Base-by-base conservation (phyloP, 2,797 vertebrate genomes). In the Lutjanus argentimaculatus region DNA sequence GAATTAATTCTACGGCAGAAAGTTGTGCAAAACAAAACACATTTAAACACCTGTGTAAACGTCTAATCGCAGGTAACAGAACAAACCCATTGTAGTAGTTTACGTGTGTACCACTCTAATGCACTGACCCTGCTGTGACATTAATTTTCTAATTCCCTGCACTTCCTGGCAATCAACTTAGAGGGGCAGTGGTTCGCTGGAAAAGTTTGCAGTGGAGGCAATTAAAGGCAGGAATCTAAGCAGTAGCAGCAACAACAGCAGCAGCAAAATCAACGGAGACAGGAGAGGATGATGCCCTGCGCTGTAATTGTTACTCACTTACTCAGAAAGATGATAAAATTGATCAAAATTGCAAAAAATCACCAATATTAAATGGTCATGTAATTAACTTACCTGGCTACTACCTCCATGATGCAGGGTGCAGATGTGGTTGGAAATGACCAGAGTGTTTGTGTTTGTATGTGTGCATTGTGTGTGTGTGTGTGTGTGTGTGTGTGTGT, bases 161-260 rank as follows among this genome's bases (percentile, higher is more conserved):
- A 94, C 93, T 95, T 95, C 91, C 93, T 94, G 91, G 86, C 89
- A 94, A 93, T 95, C 93, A 92, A 92, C 94, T 92, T 93, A 93
- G 91, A 95, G 91, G 91, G 92, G 89, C 92, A 93, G 92, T 93
- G 93, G 91, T 94, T 94, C 86, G 79, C 92, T 90, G 81, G 86
- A 85, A 88, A 94, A 93, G 90, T 93, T 95, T 91, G 85, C 85
- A 86, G 83, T 63, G 78, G 81, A 94, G 87, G 92, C 92, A 94
- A 93, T 95, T 95, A 92, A 94, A 90, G 86, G 76, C 77, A 86
- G 67, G 90, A 90, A 92, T 80, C 78, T 85, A 88, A 91, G 88
- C 82, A 87, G 71, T 21, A 84, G 88, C 85, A 88, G 80, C 63
- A 80, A 59, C 75, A 87, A 70, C 69, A 89, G 82, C 81, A 77